Conservation (phyloP, 2,888 invertebrate species). For the Lymantria monacha region DNA sequence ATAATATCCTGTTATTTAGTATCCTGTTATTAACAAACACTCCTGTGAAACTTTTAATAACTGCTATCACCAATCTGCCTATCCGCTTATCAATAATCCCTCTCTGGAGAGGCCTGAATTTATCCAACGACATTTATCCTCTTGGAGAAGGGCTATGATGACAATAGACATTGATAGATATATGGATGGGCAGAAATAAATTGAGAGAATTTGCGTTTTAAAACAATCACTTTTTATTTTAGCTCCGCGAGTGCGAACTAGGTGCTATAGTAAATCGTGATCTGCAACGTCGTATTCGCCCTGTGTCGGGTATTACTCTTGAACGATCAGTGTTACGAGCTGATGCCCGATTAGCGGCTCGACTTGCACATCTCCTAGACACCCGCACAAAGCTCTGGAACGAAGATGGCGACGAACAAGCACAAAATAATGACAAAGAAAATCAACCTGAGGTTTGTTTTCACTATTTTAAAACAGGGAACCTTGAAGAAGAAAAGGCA, state of each 20-base stretch:
- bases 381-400: conserved; percentile 91
- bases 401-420: conserved; percentile 21
- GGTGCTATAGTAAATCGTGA: conserved; percentile 98
- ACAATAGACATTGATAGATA: no score
- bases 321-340: conserved; percentile 94
- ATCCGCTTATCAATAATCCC: no score
- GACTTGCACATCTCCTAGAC: conserved; percentile 95
- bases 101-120: no score
- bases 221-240: background rate
- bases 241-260: conserved; percentile 94
- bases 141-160: no score
- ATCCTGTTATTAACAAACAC: no score
- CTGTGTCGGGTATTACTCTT: conserved; percentile 94
- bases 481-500: no score
- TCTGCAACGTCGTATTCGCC: conserved; percentile 94
- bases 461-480: background rate
- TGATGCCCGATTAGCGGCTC: conserved; percentile 95
- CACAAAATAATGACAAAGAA: conserved; percentile 39
- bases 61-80: no score
- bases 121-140: no score
- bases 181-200: no score
- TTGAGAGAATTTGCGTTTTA: no score
- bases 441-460: conserved; percentile 32
- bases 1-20: no score
- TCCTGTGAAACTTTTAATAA: no score